Percentiles rank a stretch among this genome's conserved stretches.
phyloP scores from a whole-genome alignment of 2,888 invertebrate genomes.

The Drosophila fulvimacula region DNA sequence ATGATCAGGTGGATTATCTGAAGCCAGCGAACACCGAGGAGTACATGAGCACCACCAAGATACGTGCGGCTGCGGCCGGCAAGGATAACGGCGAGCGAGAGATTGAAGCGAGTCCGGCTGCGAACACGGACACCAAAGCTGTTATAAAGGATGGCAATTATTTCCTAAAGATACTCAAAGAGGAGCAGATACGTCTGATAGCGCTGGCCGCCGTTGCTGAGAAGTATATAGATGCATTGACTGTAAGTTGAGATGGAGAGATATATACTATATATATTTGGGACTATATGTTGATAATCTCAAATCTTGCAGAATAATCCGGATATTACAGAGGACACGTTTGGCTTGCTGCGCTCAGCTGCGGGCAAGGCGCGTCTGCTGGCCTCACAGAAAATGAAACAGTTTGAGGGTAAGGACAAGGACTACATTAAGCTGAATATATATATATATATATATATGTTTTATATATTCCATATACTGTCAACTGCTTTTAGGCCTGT shows the following conservation, averaged over 20 bases:
- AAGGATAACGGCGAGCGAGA: neutral
- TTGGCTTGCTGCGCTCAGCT: constrained; percentile 93
- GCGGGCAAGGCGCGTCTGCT: constrained; percentile 96
- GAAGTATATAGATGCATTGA: constrained; percentile 87
- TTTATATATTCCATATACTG: neutral
- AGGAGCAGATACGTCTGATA: constrained; percentile 90
- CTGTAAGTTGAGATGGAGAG: constrained; percentile 77
- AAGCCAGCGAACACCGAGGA: constrained; percentile 31
- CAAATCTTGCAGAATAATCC: constrained; percentile 80
- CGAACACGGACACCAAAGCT: neutral
- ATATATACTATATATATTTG: neutral
- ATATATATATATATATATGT: neutral
- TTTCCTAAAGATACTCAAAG: constrained; percentile 90
- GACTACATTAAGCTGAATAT: constrained; percentile 9
- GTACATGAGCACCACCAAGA: constrained; percentile 30
- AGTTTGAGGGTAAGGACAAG: constrained; percentile 91
- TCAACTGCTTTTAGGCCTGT: constrained; percentile 86
- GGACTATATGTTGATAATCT: neutral
- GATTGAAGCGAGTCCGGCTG: neutral
- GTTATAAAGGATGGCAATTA: constrained; percentile 88
- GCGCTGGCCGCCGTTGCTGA: constrained; percentile 89
- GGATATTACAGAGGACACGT: constrained; percentile 90
- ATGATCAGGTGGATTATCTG: constrained; percentile 65
- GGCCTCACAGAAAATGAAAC: constrained; percentile 96
- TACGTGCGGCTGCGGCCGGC: constrained; percentile 1